A percentile compares a stretch with the other conserved stretches of the same genome.
Evolutionary conservation across 2,888 invertebrate genomes (phyloP).

Genomic region (Ptychoptera albimana): DNA sequence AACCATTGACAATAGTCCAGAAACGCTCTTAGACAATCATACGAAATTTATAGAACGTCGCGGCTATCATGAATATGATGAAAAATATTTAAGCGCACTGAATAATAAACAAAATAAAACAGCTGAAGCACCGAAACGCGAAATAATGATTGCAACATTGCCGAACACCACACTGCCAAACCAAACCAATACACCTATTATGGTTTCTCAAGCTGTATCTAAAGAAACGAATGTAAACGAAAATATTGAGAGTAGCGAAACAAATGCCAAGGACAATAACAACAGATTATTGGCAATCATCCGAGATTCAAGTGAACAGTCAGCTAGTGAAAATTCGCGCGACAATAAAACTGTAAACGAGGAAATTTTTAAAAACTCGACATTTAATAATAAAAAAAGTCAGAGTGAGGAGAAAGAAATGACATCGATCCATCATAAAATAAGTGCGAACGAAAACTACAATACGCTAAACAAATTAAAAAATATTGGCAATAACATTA

Average conservation of each 20-base stretch:
- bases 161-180: background rate
- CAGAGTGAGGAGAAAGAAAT: constrained; percentile 7
- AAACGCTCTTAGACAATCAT: constrained; percentile 50
- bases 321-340: constrained; percentile 7
- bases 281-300: constrained; percentile 46
- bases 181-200: background rate
- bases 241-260: constrained; percentile 14
- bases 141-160: background rate
- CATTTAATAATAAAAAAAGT: constrained; percentile 11
- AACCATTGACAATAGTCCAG: constrained; percentile 30
- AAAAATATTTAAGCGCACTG: constrained; percentile 19
- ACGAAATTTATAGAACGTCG: constrained; percentile 49
- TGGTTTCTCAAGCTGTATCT: background rate
- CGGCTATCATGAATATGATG: constrained; percentile 35
- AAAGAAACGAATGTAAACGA: constrained; percentile 3
- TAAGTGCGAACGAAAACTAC: background rate
- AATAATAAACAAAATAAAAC: constrained; percentile 12
- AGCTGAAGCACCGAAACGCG: no score
- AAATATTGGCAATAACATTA: no score
- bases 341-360: background rate
- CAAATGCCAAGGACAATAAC: constrained; percentile 33
- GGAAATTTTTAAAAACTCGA: background rate
- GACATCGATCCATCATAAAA: background rate
- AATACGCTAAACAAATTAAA: no score
- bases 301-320: constrained; percentile 32